Conservation (phyloP, 2,797 vertebrate genomes). For the Sternarchorhynchus goeldii region DNA sequence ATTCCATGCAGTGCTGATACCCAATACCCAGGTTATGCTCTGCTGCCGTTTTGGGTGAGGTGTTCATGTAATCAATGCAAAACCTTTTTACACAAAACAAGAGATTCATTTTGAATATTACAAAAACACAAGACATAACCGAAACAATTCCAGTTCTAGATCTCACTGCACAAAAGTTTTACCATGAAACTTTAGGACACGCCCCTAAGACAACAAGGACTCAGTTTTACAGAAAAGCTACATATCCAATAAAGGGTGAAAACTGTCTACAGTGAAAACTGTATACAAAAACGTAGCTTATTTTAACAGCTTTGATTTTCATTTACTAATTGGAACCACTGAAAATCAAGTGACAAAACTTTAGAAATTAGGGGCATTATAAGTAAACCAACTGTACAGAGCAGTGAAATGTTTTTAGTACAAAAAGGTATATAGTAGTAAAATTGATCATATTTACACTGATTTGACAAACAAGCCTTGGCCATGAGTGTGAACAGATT, state of each 20-base stretch:
- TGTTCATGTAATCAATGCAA: neutral
- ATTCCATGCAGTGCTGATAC: constrained; percentile 5
- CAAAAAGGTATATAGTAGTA: constrained; percentile 21
- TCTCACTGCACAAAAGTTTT: constrained; percentile 1
- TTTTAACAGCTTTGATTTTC: neutral
- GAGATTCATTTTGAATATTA: neutral
- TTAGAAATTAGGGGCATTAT: neutral
- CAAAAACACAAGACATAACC: constrained; percentile 29
- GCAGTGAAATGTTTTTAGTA: constrained; percentile 11
- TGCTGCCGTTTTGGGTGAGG: neutral
- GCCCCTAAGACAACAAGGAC: neutral
- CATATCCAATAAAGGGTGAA: constrained; percentile 9
- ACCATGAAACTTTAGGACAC: neutral
- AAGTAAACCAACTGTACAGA: constrained; percentile 16
- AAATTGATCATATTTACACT: constrained; percentile 23
- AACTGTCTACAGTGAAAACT: neutral
- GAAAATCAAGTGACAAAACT: neutral
- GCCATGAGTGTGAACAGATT: constrained; percentile 2
- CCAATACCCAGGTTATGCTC: neutral
- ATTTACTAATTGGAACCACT: neutral
- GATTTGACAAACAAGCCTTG: constrained; percentile 12
- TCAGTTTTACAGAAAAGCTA: neutral
- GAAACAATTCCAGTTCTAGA: constrained; percentile 49
- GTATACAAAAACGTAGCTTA: neutral
- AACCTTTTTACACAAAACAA: neutral